Conservation (phyloP, 2,888 invertebrate genomes). For the Orthosia gothica region DNA sequence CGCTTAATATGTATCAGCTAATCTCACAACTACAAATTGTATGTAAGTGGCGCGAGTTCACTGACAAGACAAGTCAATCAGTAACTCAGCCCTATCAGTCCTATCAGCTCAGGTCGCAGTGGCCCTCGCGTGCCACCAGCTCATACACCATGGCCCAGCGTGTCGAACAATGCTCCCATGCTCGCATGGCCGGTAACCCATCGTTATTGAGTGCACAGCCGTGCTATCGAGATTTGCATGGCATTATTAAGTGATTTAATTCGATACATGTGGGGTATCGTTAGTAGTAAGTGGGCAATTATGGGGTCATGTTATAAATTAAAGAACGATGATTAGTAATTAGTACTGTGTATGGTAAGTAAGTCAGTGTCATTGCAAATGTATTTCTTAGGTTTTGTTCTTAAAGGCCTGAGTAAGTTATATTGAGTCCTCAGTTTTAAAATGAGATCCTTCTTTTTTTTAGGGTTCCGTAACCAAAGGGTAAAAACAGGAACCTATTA, state of each 20-base stretch:
- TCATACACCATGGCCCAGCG: constrained; percentile 9
- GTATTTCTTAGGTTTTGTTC: not conserved
- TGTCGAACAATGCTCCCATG: constrained; percentile 3
- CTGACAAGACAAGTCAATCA: constrained; percentile 28
- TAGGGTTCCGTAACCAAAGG: too few species aligned
- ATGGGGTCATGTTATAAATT: constrained; percentile 13
- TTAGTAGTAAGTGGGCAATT: constrained; percentile 12
- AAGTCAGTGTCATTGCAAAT: not conserved
- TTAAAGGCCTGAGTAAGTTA: not conserved
- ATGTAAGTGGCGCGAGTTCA: not conserved
- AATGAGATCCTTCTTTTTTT: too few species aligned
- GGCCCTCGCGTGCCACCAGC: constrained; percentile 37
- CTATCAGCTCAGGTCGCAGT: constrained; percentile 2
- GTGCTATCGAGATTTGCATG: constrained; percentile 40
- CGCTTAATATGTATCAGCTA: too few species aligned
- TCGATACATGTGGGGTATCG: constrained; percentile 1
- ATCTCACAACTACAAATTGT: constrained; percentile 1
- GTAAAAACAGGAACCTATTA: too few species aligned
- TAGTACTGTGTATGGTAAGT: not conserved
- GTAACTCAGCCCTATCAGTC: constrained; percentile 15
- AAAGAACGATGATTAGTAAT: not conserved
- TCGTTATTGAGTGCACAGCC: constrained; percentile 33
- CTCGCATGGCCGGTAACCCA: constrained; percentile 12
- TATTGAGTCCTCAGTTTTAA: not conserved
- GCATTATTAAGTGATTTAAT: constrained; percentile 8